Evolutionary conservation across 2,888 invertebrate genomes (phyloP), one percentile per base, ranked within the genome.

Genomic region (Spisula solida): DNA sequence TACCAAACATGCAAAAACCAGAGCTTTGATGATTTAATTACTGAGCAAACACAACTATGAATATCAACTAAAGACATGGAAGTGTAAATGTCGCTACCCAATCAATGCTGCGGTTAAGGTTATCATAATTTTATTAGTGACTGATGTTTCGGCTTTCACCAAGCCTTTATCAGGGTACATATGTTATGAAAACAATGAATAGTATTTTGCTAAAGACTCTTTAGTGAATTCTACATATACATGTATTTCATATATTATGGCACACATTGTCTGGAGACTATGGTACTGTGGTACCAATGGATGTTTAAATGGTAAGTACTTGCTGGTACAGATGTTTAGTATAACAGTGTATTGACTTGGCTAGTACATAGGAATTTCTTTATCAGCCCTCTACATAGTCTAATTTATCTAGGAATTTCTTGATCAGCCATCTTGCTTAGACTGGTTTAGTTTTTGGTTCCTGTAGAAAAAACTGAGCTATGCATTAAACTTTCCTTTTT

Each of bases 281-380:
- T 56, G 47, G n/a, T 47, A 60, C 48, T 47, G 60, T 60, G 47
- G 81, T 88, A 82, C 75, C 56, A 25, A 79, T 87, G 41, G 82
- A 70, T 85, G 89, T 78, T 87, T 56, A 41, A 78, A 29, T 87
- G 89, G 89, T 89, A 85, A 89, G 89, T 89, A 87, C 48, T 56
- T 25, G 20, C 41, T 87, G 82, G 79, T 79, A 79, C 86, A 66
- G 75, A 75, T 75, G 75, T 75, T 75, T 34, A 75, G 75, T 87
- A 82, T 82, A 82, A 55, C 82, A 81, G 79, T 82, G 86, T 86
- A 81, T 85, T 81, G 85, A 85, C 88, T 88, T 88, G 88, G 90
- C 88, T 88, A 88, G 88, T 83, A 82, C 90, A 85, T 87, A 87
- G 55, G 82, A 60, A 81, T 56, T 55, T 82, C 75, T 75, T 14